Conservation (phyloP, 2,888 invertebrate genomes). For the Cosmopolites sordidus region DNA sequence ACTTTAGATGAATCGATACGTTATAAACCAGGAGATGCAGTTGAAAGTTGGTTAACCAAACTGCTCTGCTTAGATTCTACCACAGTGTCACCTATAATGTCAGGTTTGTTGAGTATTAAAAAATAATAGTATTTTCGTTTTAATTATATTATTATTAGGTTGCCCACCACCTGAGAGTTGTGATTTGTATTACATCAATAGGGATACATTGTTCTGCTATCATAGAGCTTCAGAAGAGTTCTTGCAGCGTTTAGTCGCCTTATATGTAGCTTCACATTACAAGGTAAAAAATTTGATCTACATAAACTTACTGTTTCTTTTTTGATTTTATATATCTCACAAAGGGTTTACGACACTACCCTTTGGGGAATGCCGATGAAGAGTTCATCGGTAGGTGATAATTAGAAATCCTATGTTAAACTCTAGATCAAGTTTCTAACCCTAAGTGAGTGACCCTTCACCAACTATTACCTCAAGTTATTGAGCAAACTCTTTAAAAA, state of each 20-base stretch:
- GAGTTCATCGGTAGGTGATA: too few species aligned
- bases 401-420: too few species aligned
- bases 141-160: slow-evolving; percentile 39
- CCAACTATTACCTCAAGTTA: too few species aligned
- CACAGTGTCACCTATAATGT: slow-evolving; percentile 59
- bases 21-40: slow-evolving; percentile 78
- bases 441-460: too few species aligned
- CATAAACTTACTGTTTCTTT: too few species aligned
- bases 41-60: slow-evolving; percentile 88
- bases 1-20: slow-evolving; percentile 92
- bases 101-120: slow-evolving; percentile 45
- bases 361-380: too few species aligned
- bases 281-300: slow-evolving; percentile 61
- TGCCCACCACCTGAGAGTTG: slow-evolving; percentile 88
- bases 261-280: slow-evolving; percentile 97
- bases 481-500: too few species aligned
- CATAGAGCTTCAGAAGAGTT: slow-evolving; percentile 91
- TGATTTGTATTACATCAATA: slow-evolving; percentile 80
- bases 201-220: slow-evolving; percentile 95
- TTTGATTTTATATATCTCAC: too few species aligned
- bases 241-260: slow-evolving; percentile 83
- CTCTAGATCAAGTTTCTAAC: too few species aligned
- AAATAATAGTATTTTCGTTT: not conserved
- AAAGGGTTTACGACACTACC: too few species aligned
- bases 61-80: slow-evolving; percentile 89